Evolutionary conservation across 2,113 vertebrate species (phyloP).

Genomic region (Ctenomys sociabilis): DNA sequence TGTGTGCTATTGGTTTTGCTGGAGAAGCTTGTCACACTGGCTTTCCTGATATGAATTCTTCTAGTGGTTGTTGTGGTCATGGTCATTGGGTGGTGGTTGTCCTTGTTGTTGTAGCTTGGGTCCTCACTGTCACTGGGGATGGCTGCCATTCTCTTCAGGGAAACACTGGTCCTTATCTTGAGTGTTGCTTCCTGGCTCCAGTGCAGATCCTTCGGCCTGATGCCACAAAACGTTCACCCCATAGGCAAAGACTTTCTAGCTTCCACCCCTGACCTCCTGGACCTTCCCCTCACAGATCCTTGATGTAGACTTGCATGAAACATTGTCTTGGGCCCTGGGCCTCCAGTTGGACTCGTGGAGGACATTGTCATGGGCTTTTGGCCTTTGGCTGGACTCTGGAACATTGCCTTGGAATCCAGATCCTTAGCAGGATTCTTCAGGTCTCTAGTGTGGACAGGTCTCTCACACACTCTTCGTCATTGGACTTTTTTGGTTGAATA

Average conservation of each 20-base stretch:
- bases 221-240: background rate
- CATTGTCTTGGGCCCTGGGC: background rate
- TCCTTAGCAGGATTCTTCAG: background rate
- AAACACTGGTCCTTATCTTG: background rate
- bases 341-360: background rate
- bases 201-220: background rate
- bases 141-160: background rate
- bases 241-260: background rate
- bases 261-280: background rate
- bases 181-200: background rate
- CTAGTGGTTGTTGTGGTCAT: background rate
- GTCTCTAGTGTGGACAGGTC: background rate
- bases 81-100: background rate
- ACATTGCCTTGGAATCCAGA: background rate
- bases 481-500: background rate
- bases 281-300: background rate
- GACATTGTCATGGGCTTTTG: background rate
- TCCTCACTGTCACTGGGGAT: background rate
- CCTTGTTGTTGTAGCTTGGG: background rate
- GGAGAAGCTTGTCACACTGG: background rate
- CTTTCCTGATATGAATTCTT: background rate
- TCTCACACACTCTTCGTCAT: background rate
- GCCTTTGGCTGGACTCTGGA: background rate
- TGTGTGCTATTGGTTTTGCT: background rate
- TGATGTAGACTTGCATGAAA: background rate